Evolutionary conservation across 2,113 vertebrate genomes (phyloP).

Genomic region (Procavia capensis): DNA sequence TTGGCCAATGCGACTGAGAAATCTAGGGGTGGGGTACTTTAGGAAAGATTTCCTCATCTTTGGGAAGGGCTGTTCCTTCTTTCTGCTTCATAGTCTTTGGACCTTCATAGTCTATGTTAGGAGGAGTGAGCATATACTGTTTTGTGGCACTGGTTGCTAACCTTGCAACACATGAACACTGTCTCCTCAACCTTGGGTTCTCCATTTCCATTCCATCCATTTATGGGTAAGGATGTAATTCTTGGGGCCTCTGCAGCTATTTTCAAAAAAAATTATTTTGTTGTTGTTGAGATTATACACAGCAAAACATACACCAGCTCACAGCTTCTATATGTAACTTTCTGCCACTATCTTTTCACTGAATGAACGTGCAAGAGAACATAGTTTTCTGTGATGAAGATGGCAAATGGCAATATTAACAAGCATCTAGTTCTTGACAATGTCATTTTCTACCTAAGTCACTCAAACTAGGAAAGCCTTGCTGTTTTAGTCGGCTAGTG

Average conservation of each 20-base stretch:
- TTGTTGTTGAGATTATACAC: neutral
- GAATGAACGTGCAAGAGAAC: neutral
- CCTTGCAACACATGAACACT: too few species aligned
- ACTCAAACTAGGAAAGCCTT: rapidly evolving
- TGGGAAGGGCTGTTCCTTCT: neutral
- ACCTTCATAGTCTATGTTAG: too few species aligned
- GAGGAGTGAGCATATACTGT: too few species aligned
- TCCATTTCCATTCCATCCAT: too few species aligned
- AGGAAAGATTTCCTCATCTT: neutral
- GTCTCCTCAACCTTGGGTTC: too few species aligned
- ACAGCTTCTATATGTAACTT: neutral
- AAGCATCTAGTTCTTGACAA: neutral
- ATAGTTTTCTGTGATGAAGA: neutral
- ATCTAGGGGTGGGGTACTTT: neutral
- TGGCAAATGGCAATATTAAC: neutral
- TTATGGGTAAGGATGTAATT: neutral
- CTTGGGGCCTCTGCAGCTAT: neutral
- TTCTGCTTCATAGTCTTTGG: neutral
- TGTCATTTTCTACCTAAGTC: neutral
- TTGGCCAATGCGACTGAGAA: neutral
- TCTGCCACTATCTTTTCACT: neutral
- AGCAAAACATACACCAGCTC: neutral
- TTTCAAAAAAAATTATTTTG: neutral
- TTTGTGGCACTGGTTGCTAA: too few species aligned
- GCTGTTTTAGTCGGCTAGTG: too few species aligned